Conservation (phyloP, 2,113 vertebrate species). For the Mobula birostris region DNA sequence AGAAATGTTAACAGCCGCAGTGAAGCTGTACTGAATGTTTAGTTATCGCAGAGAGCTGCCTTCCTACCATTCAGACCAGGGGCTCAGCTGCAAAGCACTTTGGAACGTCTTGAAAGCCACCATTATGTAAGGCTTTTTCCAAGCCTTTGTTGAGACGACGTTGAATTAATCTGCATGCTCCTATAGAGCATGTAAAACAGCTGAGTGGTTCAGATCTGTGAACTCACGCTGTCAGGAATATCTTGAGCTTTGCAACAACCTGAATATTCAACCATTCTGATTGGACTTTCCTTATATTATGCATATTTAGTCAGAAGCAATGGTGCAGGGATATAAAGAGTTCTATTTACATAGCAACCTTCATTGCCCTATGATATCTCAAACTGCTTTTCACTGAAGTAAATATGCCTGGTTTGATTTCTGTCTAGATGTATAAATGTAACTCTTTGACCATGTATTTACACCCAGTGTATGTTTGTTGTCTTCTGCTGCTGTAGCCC, state of each 20-base stretch:
- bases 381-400: too few species aligned
- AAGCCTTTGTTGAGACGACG: background rate
- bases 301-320: background rate
- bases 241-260: background rate
- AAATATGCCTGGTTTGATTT: background rate
- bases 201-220: background rate
- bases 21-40: background rate
- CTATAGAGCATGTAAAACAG: background rate
- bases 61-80: background rate
- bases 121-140: background rate
- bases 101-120: background rate
- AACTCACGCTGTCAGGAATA: background rate
- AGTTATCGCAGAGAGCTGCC: conserved; percentile 3
- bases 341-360: background rate
- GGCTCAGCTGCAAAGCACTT: background rate
- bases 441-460: too few species aligned
- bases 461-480: too few species aligned
- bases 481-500: too few species aligned
- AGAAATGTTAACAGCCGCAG: background rate
- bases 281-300: background rate
- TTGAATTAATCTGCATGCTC: background rate
- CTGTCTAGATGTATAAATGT: too few species aligned
- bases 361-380: background rate
- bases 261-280: background rate
- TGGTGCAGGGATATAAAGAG: background rate